Evolutionary conservation across 2,113 vertebrate species (phyloP).

Genomic region (Oxyruncus cristatus): DNA sequence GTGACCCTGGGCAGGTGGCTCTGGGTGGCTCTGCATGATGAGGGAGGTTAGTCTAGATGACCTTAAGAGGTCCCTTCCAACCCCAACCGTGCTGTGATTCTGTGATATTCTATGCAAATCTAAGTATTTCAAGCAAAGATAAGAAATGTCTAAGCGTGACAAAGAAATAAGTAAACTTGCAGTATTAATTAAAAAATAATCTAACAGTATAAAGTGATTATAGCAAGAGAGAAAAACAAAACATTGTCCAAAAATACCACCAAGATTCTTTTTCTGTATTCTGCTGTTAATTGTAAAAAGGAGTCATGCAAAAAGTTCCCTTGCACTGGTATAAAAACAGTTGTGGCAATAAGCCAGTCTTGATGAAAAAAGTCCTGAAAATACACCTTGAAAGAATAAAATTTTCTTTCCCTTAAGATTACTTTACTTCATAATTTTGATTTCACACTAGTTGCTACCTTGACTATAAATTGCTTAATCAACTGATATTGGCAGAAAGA

Average conservation of each 20-base stretch:
- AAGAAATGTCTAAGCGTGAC: background rate
- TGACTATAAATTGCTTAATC: background rate
- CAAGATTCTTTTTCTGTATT: background rate
- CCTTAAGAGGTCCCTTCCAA: background rate
- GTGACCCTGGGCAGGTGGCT: background rate
- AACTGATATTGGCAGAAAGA: background rate
- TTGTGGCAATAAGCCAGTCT: background rate
- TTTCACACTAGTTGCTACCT: background rate
- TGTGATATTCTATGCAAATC: background rate
- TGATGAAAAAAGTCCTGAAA: background rate
- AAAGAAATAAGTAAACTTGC: background rate
- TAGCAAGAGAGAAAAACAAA: background rate
- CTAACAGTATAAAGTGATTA: background rate
- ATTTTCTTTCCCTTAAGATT: background rate
- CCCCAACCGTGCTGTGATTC: background rate
- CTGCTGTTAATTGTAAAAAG: background rate
- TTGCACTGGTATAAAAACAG: background rate
- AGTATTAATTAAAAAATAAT: background rate
- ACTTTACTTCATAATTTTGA: background rate
- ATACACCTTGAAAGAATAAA: background rate
- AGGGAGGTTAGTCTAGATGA: background rate
- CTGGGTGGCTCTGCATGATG: background rate
- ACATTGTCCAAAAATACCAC: background rate
- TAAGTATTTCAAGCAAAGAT: background rate
- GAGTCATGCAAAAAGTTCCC: fast-evolving